Evolutionary conservation across 1,140 invertebrate species (phyloP), one percentile per base, ranked within the genome.

Genomic region (Drosophila teissieri): DNA sequence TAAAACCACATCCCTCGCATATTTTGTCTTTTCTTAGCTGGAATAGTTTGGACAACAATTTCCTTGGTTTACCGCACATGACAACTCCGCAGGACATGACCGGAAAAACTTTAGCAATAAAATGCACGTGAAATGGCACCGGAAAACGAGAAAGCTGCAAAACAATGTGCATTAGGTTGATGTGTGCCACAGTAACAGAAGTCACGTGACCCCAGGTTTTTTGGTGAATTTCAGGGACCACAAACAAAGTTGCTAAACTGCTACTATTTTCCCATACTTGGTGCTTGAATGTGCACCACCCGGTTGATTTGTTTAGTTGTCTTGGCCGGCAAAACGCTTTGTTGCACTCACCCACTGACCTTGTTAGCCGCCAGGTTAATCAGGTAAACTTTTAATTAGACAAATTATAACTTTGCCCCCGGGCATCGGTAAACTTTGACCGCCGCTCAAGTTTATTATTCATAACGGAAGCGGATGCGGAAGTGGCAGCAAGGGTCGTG

Each of bases 371-470:
- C 27, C 69, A 49, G 60, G 60, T 74, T 62, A 76, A 76, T 76
- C 57, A 57, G 62, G 45, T 27, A 53, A 83, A 84, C 56, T 83
- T 83, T 83, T 84, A 83, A 83, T 85, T 80, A 84, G 76, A 76
- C 64, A 84, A 80, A 84, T 83, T 83, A 83, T 64, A 84, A 85
- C 49, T 80, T 83, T 76, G 48, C 44, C 53, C 57, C 46, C 64
- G 52, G 53, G 74, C 69, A 48, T 58, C 68, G 48, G 74, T 80
- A 75, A 80, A 58, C 53, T 67, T 63, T 14, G 62, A 70, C 53
- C 45, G 42, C 52, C 52, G 55, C 11, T 14, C 51, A 73, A 77
- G 72, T 78, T 84, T 65, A 70, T 76, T 80, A 84, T 80, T 84
- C 80, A 84, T 76, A 67, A 73, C 64, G 68, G 37, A 70, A 70